phyloP scores from a whole-genome alignment of 2,888 invertebrate genomes.

The Ichneumon xanthorius region DNA sequence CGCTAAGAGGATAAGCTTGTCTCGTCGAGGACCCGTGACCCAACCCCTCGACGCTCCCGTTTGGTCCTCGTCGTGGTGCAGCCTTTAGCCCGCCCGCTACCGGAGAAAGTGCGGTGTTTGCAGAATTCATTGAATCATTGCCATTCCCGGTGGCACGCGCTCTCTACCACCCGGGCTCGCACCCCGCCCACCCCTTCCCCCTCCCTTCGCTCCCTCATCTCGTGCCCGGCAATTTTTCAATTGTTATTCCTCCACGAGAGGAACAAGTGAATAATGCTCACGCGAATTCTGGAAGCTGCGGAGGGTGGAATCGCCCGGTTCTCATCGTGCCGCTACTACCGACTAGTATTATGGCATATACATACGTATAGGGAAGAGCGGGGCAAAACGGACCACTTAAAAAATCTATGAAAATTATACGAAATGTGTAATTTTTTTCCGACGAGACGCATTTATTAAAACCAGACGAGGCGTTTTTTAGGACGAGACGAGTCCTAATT shows the following conservation, averaged over 20 bases:
- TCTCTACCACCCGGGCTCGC: conserved; percentile 44
- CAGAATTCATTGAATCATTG: conserved; percentile 75
- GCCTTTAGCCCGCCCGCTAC: conserved; percentile 29
- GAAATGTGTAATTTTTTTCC: neutral
- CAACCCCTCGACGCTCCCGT: conserved; percentile 55
- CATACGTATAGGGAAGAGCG: too few relatives aligned
- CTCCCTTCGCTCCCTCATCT: conserved; percentile 20
- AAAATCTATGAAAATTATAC: neutral
- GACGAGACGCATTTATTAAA: neutral
- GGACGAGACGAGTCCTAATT: neutral
- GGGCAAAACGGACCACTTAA: neutral
- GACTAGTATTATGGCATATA: conserved; percentile 24
- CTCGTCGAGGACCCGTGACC: conserved; percentile 68
- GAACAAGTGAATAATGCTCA: conserved; percentile 72
- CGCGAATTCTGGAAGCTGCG: conserved; percentile 46
- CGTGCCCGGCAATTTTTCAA: conserved; percentile 69
- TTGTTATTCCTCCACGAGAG: conserved; percentile 70
- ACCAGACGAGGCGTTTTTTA: neutral
- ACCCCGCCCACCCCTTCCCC: conserved; percentile 17
- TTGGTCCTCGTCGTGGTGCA: conserved; percentile 23
- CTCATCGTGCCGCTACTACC: conserved; percentile 41
- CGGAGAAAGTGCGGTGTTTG: conserved; percentile 73
- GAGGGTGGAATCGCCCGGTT: conserved; percentile 51
- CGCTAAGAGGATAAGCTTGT: conserved; percentile 73
- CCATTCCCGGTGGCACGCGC: conserved; percentile 71